Percentiles rank a stretch among this genome's conserved stretches.
phyloP scores from a whole-genome alignment of 2,797 vertebrate genomes.

The Onychomys leucogaster region DNA sequence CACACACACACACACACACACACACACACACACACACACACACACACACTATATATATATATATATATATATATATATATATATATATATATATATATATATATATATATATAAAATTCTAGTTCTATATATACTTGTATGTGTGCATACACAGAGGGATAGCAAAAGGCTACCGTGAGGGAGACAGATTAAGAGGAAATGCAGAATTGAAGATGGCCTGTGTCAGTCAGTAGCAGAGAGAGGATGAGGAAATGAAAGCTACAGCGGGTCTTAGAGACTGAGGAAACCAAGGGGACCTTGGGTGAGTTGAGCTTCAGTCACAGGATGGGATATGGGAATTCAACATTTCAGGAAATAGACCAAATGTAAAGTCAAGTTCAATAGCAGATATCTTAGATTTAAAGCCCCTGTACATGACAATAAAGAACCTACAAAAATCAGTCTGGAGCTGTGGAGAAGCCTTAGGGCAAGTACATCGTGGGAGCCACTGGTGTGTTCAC shows the following conservation, averaged over 20 bases:
- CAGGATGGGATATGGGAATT: not conserved
- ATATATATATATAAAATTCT: not conserved
- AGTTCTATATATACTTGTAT: not conserved
- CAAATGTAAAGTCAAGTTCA: slow-evolving; percentile 26
- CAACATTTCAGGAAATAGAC: not conserved
- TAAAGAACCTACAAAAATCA: not conserved
- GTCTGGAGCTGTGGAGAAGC: not conserved
- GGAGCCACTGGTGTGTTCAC: not conserved
- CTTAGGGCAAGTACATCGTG: not conserved
- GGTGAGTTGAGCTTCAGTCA: not conserved
- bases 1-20: not conserved
- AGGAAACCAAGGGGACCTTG: not conserved
- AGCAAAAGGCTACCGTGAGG: not conserved
- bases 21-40: not conserved
- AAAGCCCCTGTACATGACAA: not conserved
- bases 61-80: not conserved
- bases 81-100: not conserved
- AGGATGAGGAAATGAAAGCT: not conserved
- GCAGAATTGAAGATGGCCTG: not conserved
- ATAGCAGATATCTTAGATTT: not conserved
- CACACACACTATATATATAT: not conserved
- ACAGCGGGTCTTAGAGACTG: not conserved
- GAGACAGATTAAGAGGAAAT: not conserved
- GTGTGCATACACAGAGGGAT: not conserved
- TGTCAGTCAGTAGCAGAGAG: not conserved